Evolutionary conservation across 35 echinoderm and acorn worm species (phyloP).

Genomic region (Ptychodera flava): DNA sequence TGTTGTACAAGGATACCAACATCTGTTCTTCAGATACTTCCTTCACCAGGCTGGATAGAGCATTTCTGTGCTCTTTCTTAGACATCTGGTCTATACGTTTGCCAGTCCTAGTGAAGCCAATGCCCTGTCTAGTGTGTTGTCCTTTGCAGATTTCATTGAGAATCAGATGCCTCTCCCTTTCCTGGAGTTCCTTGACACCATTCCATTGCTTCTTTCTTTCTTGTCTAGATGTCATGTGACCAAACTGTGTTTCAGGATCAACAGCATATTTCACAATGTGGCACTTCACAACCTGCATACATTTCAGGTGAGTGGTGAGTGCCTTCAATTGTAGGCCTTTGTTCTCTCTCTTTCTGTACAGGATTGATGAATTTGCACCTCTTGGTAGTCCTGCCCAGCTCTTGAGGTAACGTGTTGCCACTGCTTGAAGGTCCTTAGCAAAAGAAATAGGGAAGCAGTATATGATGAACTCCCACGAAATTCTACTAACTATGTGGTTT

Average conservation of each 20-base stretch:
- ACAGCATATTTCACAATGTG: background rate
- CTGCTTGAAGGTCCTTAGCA: background rate
- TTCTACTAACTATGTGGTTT: background rate
- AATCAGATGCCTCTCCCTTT: no score
- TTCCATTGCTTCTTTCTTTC: no score
- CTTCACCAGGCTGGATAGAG: background rate
- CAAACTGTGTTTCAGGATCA: no score
- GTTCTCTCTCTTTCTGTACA: background rate
- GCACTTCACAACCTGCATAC: background rate
- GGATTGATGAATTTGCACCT: no score
- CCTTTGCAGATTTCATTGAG: no score
- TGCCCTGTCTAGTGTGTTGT: no score
- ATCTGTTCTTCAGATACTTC: background rate
- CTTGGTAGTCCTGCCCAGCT: slow-evolving; percentile 5
- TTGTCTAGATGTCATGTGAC: no score
- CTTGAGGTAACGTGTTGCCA: background rate
- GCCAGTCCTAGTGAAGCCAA: no score
- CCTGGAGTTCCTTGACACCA: no score
- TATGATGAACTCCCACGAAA: slow-evolving; percentile 20
- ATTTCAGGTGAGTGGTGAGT: background rate
- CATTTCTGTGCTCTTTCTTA: background rate
- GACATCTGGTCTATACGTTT: background rate
- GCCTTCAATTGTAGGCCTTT: background rate
- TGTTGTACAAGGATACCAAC: background rate
- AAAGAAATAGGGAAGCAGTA: background rate